A percentile compares a stretch with the other conserved stretches of the same genome.
Evolutionary conservation across 2,888 invertebrate genomes (phyloP).

Genomic region (Eilema griseolum): DNA sequence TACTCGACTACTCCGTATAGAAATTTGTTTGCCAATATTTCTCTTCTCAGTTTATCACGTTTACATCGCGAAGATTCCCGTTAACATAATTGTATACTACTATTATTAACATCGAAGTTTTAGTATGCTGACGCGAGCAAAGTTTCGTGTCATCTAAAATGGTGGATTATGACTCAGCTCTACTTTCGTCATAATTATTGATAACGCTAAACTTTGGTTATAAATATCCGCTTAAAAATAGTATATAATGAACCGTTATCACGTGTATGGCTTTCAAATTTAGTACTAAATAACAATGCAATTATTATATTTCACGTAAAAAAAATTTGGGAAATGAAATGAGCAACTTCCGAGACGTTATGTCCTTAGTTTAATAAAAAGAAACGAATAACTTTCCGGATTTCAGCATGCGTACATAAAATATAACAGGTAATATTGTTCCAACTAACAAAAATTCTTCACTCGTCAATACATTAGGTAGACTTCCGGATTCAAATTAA

Average conservation of each 20-base stretch:
- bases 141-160: slow-evolving; percentile 1
- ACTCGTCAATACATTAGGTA: slow-evolving; percentile 10
- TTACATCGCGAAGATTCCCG: neutral
- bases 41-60: neutral
- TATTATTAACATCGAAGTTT: neutral
- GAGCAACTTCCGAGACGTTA: neutral
- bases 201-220: neutral
- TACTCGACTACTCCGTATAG: neutral
- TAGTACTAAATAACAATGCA: neutral
- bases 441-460: slow-evolving; percentile 1
- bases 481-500: slow-evolving; percentile 4
- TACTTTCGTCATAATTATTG: slow-evolving; percentile 7
- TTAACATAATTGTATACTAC: slow-evolving; percentile 2
- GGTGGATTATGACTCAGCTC: neutral
- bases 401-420: neutral
- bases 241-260: neutral
- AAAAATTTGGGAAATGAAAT: neutral
- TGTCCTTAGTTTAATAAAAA: slow-evolving; percentile 9
- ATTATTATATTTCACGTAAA: neutral
- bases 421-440: neutral
- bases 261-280: neutral
- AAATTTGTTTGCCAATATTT: neutral
- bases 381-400: neutral
- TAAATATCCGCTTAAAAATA: neutral
- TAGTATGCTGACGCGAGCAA: neutral